Conservation (phyloP, 2,113 vertebrate genomes). For the Erythrolamprus reginae region DNA sequence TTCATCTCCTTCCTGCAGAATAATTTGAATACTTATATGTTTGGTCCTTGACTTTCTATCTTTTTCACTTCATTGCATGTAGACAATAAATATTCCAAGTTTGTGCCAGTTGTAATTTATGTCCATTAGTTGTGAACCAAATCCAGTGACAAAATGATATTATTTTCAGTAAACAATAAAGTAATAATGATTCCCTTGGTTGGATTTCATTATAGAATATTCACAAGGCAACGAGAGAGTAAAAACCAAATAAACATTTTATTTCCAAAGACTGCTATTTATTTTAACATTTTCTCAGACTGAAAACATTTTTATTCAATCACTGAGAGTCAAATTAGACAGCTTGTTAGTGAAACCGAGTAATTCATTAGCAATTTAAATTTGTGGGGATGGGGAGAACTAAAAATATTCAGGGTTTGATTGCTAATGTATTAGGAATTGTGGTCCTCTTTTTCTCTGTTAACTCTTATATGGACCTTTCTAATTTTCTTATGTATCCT, state of each 20-base stretch:
- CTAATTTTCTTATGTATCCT: not conserved
- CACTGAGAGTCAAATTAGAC: constrained; percentile 44
- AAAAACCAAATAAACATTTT: constrained; percentile 39
- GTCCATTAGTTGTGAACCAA: constrained; percentile 22
- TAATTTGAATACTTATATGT: not conserved
- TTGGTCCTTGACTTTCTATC: not conserved
- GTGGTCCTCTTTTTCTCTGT: constrained; percentile 3
- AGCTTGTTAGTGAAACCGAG: constrained; percentile 44
- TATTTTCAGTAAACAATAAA: constrained; percentile 48
- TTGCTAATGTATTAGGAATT: constrained; percentile 27
- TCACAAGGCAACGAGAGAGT: constrained; percentile 35
- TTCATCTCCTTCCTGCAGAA: not conserved
- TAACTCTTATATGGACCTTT: not conserved
- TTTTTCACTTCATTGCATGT: constrained; percentile 7
- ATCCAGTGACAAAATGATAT: constrained; percentile 22
- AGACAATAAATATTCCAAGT: constrained; percentile 2
- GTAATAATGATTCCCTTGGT: not conserved
- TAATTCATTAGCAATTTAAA: constrained; percentile 48
- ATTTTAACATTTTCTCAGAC: constrained; percentile 18
- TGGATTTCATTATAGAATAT: constrained; percentile 14
- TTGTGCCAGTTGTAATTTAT: constrained; percentile 4
- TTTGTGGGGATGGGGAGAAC: constrained; percentile 24
- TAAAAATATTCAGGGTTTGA: constrained; percentile 32
- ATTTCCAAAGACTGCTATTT: constrained; percentile 49
- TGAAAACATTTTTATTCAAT: constrained; percentile 43